Evolutionary conservation across 2,888 invertebrate genomes (phyloP), one percentile per base, ranked within the genome.

Genomic region (Polyommatus iphigenia): DNA sequence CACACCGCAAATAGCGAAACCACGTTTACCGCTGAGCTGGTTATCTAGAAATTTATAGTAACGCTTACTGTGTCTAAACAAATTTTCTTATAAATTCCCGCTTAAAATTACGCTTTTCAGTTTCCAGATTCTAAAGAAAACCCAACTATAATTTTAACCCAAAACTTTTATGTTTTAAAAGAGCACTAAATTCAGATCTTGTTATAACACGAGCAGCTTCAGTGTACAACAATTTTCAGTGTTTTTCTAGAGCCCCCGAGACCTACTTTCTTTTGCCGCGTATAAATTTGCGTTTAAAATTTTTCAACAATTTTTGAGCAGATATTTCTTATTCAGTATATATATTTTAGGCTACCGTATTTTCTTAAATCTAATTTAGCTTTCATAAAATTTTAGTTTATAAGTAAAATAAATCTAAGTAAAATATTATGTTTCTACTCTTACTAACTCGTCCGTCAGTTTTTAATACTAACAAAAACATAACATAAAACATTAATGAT

Each of bases 241-340:
- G 75, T 75, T 75, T 50, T 75, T 54, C 29, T 29, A 29, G 24
- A 24, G 50, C 75, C 75, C 73, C 13, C 73, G 73, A 73, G 75
- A 75, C 75, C 50, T 50, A 75, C 54, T 75, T 75, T 75, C 75
- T 54, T 73, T 75, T 75, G 75, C 18, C 18, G 54, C 15, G 50
- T 75, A 75, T 75, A 75, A 75, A 75, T 75, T 75, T 75, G 75
- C 50, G 29, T 75, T 75, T 24, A 32, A 54, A 75, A 75, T 18
- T 75, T 20, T 75, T 50, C 24, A 75, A 75, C 73, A 46, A 46
- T 73, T 73, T 67, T 73, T 46, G 73, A 29, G 13, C 20, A 75
- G 50, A 41, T 73, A 73, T 73, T 50, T 73, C 41, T 41, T 24
- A 73, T 73, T 73, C 50, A 41, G 24, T 59, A 20, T 20, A 59